Percentiles rank a stretch among this genome's conserved stretches.
Evolutionary conservation across 1,140 invertebrate species (phyloP).

Genomic region (Sinella curviseta): DNA sequence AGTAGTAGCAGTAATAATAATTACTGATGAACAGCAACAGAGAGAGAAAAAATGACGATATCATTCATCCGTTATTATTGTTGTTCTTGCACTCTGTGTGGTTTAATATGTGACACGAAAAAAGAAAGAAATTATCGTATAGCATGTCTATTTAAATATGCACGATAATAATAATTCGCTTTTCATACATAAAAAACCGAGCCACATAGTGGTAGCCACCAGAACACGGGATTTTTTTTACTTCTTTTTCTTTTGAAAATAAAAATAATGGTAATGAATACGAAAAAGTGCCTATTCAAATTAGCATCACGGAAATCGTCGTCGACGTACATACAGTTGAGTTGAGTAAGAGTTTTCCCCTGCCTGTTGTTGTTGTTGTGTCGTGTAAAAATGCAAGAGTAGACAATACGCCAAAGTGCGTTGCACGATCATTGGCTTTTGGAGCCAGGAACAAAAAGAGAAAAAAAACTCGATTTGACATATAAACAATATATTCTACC

Average conservation of each 20-base stretch:
- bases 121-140: neutral
- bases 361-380: neutral
- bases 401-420: neutral
- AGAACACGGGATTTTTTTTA: too few relatives aligned
- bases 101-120: neutral
- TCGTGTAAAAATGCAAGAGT: neutral
- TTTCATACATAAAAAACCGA: too few relatives aligned
- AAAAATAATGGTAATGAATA: neutral
- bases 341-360: too few relatives aligned
- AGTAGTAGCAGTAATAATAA: too few relatives aligned
- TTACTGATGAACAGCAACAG: too few relatives aligned
- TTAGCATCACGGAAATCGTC: conserved; percentile 6
- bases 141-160: conserved; percentile 18
- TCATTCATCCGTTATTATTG: too few relatives aligned
- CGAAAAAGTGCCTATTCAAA: conserved; percentile 6
- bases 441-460: neutral
- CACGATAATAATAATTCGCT: conserved; percentile 10
- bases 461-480: neutral
- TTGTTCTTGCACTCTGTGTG: neutral
- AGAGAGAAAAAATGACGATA: too few relatives aligned
- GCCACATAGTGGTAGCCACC: too few relatives aligned
- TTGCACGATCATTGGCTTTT: neutral
- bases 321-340: neutral
- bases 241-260: neutral
- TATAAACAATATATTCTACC: too few relatives aligned